These are phyloP conservation scores for Hipparchia semele DNA, from an alignment of 2,888 invertebrate species.

Conservation along the genomic window DNA sequence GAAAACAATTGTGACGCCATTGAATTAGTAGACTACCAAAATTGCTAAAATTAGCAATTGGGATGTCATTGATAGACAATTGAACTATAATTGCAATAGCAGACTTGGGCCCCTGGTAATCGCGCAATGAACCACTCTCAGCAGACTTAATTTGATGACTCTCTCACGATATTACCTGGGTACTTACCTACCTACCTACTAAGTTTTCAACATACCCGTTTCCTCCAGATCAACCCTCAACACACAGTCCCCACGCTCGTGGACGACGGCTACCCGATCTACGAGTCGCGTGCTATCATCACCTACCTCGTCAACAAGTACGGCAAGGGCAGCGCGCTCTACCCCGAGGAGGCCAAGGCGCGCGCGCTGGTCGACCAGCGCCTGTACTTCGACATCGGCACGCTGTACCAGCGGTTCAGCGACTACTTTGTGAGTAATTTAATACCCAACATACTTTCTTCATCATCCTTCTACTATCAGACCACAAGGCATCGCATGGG, in stretches of 20 bases:
- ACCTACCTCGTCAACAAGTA: slow-evolving; percentile 91
- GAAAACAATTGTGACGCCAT: no score
- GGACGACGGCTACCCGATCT: slow-evolving; percentile 91
- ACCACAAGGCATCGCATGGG: no score
- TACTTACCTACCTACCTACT: no score
- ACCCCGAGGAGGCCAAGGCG: slow-evolving; percentile 90
- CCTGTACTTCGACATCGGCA: slow-evolving; percentile 91
- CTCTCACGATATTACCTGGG: no score
- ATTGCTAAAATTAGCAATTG: no score
- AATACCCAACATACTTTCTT: background rate
- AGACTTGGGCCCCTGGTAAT: no score
- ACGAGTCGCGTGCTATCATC: slow-evolving; percentile 94
- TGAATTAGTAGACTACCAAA: no score
- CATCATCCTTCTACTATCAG: no score
- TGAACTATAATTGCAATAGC: no score
- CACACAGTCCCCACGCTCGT: slow-evolving; percentile 93
- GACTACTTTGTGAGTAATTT: slow-evolving; percentile 87
- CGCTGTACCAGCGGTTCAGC: slow-evolving; percentile 86
- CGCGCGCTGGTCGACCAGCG: slow-evolving; percentile 91
- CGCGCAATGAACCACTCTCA: no score
- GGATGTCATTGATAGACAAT: no score
- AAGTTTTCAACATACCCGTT: background rate
- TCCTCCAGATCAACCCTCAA: slow-evolving; percentile 90
- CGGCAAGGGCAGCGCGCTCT: slow-evolving; percentile 88
- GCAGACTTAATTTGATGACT: no score